Percentiles rank a stretch among this genome's conserved stretches.
Evolutionary conservation across 2,113 vertebrate genomes (phyloP).

Genomic region (Ramphastos sulfuratus): DNA sequence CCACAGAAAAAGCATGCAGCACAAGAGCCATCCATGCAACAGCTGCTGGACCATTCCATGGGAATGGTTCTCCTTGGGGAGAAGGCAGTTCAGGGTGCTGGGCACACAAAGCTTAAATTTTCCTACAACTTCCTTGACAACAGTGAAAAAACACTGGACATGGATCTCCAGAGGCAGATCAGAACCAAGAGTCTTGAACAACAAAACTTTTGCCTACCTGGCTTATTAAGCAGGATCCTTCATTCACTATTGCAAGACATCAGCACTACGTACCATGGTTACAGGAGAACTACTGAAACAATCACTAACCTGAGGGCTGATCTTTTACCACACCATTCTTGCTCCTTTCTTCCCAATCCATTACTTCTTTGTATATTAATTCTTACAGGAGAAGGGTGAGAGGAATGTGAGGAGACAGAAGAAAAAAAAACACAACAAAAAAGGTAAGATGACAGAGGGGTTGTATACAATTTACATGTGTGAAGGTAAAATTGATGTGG

Average conservation of each 20-base stretch:
- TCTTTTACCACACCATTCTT: conserved; percentile 96
- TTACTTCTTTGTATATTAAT: conserved; percentile 97
- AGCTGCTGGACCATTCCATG: not conserved
- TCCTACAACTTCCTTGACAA: not conserved
- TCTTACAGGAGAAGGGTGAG: conserved; percentile 68
- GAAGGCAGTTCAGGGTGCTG: not conserved
- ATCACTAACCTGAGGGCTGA: conserved; percentile 90
- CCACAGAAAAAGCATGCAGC: not conserved
- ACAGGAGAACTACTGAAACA: conserved; percentile 43
- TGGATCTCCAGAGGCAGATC: not conserved
- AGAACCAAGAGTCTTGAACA: not conserved
- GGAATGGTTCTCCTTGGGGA: not conserved
- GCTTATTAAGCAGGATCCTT: not conserved
- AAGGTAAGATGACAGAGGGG: not conserved
- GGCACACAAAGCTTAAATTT: not conserved
- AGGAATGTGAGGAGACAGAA: not conserved
- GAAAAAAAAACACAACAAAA: not conserved
- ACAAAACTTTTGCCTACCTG: conserved; percentile 6
- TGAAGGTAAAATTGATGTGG: not conserved
- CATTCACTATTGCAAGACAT: not conserved
- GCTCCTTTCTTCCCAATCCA: conserved; percentile 98
- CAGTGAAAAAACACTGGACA: not conserved
- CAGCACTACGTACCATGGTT: not conserved
- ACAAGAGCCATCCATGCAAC: not conserved
- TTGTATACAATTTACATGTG: not conserved